phyloP scores from a whole-genome alignment of 2,797 vertebrate species.

The Pachyuromys duprasi region DNA sequence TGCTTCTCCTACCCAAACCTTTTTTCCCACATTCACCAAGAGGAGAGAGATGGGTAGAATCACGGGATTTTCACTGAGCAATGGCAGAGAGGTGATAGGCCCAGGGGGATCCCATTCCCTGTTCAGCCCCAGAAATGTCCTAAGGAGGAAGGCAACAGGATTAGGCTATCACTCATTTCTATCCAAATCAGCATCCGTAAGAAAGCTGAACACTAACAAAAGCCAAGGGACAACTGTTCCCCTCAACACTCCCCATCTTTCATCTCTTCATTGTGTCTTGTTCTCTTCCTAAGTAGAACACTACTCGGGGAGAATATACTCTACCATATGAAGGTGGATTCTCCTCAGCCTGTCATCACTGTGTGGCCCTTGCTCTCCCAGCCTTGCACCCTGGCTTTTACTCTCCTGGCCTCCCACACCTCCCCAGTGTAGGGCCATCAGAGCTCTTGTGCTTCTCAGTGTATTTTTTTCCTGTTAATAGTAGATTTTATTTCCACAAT shows the following conservation, averaged over 20 bases:
- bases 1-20: background rate
- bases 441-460: constrained; percentile 14
- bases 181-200: background rate
- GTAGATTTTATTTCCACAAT: constrained; percentile 58
- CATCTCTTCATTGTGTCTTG: background rate
- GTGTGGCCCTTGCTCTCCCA: background rate
- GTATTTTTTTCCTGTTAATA: constrained; percentile 64
- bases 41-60: background rate
- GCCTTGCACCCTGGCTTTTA: background rate
- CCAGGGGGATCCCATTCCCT: background rate
- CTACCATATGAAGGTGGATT: background rate
- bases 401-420: background rate
- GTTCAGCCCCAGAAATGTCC: background rate
- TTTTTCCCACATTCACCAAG: background rate
- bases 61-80: background rate
- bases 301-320: background rate
- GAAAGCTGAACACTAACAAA: background rate
- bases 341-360: background rate
- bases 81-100: background rate
- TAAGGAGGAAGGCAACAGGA: background rate
- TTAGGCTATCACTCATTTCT: background rate
- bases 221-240: background rate
- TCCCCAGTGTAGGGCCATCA: background rate
- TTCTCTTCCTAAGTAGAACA: background rate
- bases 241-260: background rate